Evolutionary conservation across 2,113 vertebrate species (phyloP).

Genomic region (Myrmophylax atrothorax): DNA sequence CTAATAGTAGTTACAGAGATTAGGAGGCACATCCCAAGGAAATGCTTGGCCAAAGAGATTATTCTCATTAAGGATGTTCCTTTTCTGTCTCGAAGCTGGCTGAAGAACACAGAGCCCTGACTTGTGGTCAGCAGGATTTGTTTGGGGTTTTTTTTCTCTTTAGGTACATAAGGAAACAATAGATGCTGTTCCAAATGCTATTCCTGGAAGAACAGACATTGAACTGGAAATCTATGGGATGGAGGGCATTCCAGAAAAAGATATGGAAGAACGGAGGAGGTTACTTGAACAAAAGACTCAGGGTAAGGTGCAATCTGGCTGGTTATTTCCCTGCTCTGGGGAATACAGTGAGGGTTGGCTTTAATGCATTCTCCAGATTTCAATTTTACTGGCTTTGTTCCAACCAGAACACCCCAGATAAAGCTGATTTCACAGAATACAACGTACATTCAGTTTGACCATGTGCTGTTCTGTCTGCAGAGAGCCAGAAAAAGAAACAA

Average conservation of each 20-base stretch:
- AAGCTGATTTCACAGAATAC: background rate
- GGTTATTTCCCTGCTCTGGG: background rate
- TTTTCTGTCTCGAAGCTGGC: background rate
- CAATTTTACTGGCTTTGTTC: background rate
- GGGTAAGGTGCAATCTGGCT: slow-evolving; percentile 74
- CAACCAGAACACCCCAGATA: background rate
- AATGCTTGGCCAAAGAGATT: background rate
- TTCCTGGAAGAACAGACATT: slow-evolving; percentile 96
- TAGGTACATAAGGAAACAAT: slow-evolving; percentile 99
- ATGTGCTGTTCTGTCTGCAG: slow-evolving; percentile 48
- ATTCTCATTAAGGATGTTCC: background rate
- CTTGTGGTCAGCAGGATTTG: background rate
- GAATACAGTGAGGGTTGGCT: background rate
- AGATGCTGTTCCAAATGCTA: slow-evolving; percentile 97
- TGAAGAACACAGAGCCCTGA: background rate
- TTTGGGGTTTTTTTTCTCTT: background rate
- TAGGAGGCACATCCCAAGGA: background rate
- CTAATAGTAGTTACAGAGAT: background rate
- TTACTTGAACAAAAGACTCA: slow-evolving; percentile 97
- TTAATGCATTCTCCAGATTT: background rate
- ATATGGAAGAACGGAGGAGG: slow-evolving; percentile 94
- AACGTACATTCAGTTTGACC: background rate
- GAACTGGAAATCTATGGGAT: slow-evolving; percentile 99
- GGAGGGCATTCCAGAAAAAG: slow-evolving; percentile 99
- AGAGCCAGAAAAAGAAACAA: slow-evolving; percentile 94